Conservation (phyloP, 2,797 vertebrate genomes). For the Echiichthys vipera region DNA sequence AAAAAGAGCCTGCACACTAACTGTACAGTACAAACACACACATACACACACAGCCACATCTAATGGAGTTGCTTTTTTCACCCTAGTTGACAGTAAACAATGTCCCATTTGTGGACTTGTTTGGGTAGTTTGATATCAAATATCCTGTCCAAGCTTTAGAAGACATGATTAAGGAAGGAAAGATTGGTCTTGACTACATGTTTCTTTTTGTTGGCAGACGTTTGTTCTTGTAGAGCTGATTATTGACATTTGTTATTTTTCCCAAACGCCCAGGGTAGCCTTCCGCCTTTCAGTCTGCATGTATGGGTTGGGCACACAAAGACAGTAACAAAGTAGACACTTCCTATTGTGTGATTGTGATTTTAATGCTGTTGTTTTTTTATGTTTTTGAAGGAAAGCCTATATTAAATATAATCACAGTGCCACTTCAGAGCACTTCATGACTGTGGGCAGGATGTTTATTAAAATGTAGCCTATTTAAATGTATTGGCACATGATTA, state of each 20-base stretch:
- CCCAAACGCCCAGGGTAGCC: slow-evolving; percentile 21
- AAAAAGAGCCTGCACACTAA: slow-evolving; percentile 1
- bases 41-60: neutral
- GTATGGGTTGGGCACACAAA: slow-evolving; percentile 40
- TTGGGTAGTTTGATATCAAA: slow-evolving; percentile 13
- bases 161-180: slow-evolving; percentile 41
- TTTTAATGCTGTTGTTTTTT: slow-evolving; percentile 34
- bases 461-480: slow-evolving; percentile 35
- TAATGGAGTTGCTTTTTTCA: slow-evolving; percentile 10
- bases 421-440: neutral
- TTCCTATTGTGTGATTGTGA: slow-evolving; percentile 37
- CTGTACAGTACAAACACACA: neutral
- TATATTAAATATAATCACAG: slow-evolving; percentile 18
- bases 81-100: slow-evolving; percentile 4
- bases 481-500: slow-evolving; percentile 12
- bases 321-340: slow-evolving; percentile 23
- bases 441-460: slow-evolving; percentile 30
- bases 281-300: slow-evolving; percentile 18
- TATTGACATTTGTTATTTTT: slow-evolving; percentile 62
- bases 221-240: slow-evolving; percentile 29
- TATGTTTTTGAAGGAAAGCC: slow-evolving; percentile 15
- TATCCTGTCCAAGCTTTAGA: slow-evolving; percentile 3
- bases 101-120: slow-evolving; percentile 11
- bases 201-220: slow-evolving; percentile 47
- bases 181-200: slow-evolving; percentile 52